phyloP scores from a whole-genome alignment of 2,888 invertebrate genomes.

The Drosophila mayaguana region DNA sequence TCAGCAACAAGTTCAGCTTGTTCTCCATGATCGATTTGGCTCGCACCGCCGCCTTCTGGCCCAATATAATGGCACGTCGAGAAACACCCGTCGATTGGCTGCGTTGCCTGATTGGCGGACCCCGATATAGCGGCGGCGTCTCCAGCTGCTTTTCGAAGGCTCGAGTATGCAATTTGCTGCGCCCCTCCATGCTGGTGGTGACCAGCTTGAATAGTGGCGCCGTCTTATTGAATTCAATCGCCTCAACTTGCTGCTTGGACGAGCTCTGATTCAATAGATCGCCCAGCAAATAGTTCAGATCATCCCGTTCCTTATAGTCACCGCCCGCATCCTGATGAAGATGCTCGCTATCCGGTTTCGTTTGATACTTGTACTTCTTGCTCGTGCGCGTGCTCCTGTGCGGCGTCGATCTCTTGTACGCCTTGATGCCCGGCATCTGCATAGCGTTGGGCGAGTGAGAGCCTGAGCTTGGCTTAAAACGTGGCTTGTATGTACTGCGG shows the following conservation, averaged over 20 bases:
- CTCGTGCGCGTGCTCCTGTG: neutral
- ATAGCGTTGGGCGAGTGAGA: neutral
- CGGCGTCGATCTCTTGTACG: neutral
- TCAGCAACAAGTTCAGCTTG: neutral
- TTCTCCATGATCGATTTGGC: conserved; percentile 8
- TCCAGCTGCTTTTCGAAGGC: conserved; percentile 25
- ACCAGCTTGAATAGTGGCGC: conserved; percentile 38
- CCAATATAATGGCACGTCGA: neutral
- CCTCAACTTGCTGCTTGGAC: neutral
- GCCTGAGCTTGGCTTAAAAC: neutral
- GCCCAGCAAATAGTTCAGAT: conserved; percentile 14
- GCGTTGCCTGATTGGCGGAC: neutral
- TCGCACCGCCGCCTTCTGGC: neutral
- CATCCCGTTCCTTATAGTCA: neutral
- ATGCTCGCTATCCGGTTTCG: neutral
- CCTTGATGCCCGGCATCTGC: neutral
- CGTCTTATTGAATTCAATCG: conserved; percentile 26
- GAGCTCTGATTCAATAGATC: conserved; percentile 22
- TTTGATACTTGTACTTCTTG: neutral
- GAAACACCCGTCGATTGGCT: neutral
- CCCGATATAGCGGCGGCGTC: conserved; percentile 11
- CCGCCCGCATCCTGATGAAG: no score
- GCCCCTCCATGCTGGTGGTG: conserved; percentile 27
- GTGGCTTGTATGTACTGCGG: neutral
- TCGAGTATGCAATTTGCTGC: conserved; percentile 9